Evolutionary conservation across 2,113 vertebrate genomes (phyloP), one percentile per base, ranked within the genome.

Genomic region (Ptilonorhynchus violaceus): DNA sequence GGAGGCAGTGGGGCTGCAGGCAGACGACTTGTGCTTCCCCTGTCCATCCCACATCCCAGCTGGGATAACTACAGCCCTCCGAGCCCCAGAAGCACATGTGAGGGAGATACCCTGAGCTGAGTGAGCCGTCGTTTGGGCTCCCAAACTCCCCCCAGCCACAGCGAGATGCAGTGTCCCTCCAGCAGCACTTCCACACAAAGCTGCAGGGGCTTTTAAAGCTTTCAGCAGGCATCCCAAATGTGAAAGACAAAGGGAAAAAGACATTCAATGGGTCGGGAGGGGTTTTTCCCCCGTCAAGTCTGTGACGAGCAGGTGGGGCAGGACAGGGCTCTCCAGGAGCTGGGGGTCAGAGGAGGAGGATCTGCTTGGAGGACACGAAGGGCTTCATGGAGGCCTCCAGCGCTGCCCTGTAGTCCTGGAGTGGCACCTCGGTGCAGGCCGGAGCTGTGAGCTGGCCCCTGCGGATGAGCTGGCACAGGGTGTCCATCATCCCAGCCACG

Each of bases 361-460:
- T 97, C 96, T 99, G 99, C 96, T 99, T 99, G 23, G 98, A 97
- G 42, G 99, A 99, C 4, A 91, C 35, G 31, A 98, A 99, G 37
- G 99, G 99, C 87, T 98, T 98, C 98, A 98, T 98, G 62, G 99
- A 95, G 13, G 96, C 81, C 27, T 98, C 97, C 96, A 99, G 95
- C 3, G 99, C 99, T 44, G 30, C 82, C 37, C 39, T 94, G 98
- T 98, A 99, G 92, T 99, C 98, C 73, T 98, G 95, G 19, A 99
- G 97, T 0, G 86, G 73, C 59, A 99, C 95, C 95, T 99, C 88
- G 0, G 98, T 97, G 95, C 98, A 99, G 93, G 95, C 72, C 0
- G 99, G 99, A 0, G 98, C 97, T 0, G 86, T 68, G 35, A 99
- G 98, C 92, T 98, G 98, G 25, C 99, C 99, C 81, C 79, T 96